Conservation (phyloP, 2,113 vertebrate genomes). For the Elachura formosa region DNA sequence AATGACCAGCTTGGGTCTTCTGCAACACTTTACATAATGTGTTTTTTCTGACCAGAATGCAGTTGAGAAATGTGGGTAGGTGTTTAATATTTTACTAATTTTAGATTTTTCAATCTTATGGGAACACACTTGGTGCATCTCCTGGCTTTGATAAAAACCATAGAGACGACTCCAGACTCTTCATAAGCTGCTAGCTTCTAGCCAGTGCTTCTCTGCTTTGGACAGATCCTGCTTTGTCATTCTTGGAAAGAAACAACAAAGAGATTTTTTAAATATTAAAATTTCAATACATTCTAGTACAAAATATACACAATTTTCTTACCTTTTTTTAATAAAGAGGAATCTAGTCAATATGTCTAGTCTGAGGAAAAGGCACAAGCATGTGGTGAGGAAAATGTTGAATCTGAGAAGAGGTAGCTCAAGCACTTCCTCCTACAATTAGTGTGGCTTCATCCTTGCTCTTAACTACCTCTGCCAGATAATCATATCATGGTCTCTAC, state of each 20-base stretch:
- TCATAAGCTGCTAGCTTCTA: neutral
- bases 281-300: neutral
- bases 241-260: neutral
- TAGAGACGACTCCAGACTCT: neutral
- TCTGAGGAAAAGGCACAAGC: neutral
- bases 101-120: neutral
- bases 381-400: neutral
- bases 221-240: neutral
- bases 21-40: neutral
- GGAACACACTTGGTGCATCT: neutral
- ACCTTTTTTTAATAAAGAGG: neutral
- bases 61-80: neutral
- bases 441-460: neutral
- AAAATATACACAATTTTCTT: neutral
- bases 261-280: neutral
- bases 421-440: neutral
- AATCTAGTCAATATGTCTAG: neutral
- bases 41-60: neutral
- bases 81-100: neutral
- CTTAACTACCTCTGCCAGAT: neutral
- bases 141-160: neutral
- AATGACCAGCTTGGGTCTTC: neutral
- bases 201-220: neutral
- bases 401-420: neutral
- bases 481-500: neutral